phyloP scores from a whole-genome alignment of 2,888 invertebrate species.

The Sipha maydis region DNA sequence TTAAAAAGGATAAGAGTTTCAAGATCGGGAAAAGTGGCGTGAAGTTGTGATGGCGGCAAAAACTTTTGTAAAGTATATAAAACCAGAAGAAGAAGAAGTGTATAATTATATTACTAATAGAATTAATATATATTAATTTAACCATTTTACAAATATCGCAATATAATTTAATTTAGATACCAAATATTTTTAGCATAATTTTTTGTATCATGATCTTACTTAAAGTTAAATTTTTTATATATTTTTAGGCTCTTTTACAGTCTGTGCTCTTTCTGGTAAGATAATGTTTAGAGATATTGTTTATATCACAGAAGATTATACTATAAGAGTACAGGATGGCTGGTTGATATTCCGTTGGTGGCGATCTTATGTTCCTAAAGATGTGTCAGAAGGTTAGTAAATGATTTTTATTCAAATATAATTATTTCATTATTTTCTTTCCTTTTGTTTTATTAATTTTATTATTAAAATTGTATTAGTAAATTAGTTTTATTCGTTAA shows the following conservation, averaged over 20 bases:
- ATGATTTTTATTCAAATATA: neutral
- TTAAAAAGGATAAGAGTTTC: too few species aligned
- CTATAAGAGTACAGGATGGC: constrained; percentile 92
- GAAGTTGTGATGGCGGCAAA: too few species aligned
- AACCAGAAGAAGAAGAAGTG: too few species aligned
- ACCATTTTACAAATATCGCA: neutral
- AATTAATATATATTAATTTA: neutral
- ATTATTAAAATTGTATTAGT: too few species aligned
- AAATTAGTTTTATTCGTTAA: neutral
- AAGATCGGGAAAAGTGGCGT: too few species aligned
- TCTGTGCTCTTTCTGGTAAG: constrained; percentile 96
- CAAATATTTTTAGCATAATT: neutral
- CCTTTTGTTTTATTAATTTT: neutral
- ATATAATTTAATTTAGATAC: neutral
- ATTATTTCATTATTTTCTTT: neutral
- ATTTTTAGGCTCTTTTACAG: constrained; percentile 86
- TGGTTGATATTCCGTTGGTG: constrained; percentile 98
- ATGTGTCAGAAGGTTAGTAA: constrained; percentile 87
- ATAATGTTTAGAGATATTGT: constrained; percentile 97
- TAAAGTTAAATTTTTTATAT: constrained; percentile 30
- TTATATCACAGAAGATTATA: constrained; percentile 93
- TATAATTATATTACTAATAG: too few species aligned
- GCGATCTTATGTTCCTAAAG: constrained; percentile 93
- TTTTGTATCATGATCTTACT: neutral
- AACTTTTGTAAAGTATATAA: too few species aligned